A percentile compares a stretch with the other conserved stretches of the same genome.
These are phyloP conservation scores for Fundulus diaphanus DNA, from an alignment of 2,797 vertebrate species.

Conservation along the genomic window DNA sequence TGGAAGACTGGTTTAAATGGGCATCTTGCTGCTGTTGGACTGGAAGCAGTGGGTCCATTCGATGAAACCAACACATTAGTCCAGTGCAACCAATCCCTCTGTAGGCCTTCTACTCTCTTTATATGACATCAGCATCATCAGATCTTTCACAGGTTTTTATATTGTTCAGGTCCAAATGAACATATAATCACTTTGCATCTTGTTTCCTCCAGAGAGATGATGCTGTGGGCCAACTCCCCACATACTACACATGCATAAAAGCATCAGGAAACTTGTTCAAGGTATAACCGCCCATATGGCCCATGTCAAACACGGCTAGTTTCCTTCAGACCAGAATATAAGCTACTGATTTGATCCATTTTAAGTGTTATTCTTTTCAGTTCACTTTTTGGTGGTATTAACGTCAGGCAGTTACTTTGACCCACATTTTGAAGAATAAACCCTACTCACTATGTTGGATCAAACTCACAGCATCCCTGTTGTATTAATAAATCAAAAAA, in stretches of 20 bases:
- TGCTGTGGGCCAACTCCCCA: not conserved
- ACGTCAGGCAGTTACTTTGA: not conserved
- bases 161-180: not conserved
- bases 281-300: not conserved
- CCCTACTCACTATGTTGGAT: not conserved
- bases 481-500: not conserved
- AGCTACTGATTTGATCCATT: not conserved
- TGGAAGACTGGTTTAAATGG: too few species aligned
- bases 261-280: not conserved
- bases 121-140: not conserved
- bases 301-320: too few species aligned
- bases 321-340: not conserved
- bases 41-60: too few species aligned
- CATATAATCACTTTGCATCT: not conserved
- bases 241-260: not conserved
- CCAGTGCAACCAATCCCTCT: not conserved
- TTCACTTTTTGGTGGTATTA: not conserved
- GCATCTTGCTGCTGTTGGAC: too few species aligned
- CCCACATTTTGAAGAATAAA: not conserved
- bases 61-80: not conserved
- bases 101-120: not conserved
- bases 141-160: not conserved
- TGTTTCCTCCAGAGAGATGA: not conserved
- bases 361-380: not conserved
- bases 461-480: not conserved